Conservation (phyloP, 2,888 invertebrate genomes). For the Lordiphosa fenestrarum region DNA sequence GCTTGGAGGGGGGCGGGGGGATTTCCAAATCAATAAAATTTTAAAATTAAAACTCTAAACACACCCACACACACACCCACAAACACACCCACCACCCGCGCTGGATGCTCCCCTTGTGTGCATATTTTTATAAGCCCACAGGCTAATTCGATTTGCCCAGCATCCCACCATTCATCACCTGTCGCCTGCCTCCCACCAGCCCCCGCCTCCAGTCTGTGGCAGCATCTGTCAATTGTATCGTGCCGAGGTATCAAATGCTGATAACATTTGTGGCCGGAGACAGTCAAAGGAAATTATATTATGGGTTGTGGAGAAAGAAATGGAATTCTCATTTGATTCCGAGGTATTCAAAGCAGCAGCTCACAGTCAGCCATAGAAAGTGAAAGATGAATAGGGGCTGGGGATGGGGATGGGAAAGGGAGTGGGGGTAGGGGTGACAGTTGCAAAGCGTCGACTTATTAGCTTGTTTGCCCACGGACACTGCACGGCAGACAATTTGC, state of each 20-base stretch:
- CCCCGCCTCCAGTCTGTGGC: neutral
- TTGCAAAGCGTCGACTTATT: neutral
- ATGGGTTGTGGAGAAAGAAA: conserved; percentile 7
- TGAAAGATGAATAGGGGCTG: neutral
- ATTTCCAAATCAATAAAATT: conserved; percentile 26
- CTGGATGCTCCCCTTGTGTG: conserved; percentile 4
- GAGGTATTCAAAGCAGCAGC: neutral
- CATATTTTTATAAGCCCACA: conserved; percentile 1
- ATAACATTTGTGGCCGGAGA: conserved; percentile 3
- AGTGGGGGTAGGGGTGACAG: neutral
- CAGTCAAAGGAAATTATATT: conserved; percentile 29
- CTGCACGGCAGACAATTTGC: too few relatives aligned
- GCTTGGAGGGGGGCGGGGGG: too few relatives aligned
- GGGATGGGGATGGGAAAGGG: too few relatives aligned
- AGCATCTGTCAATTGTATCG: neutral
- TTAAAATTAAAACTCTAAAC: conserved; percentile 26
- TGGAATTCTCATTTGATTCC: conserved; percentile 8
- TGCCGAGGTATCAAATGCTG: too few relatives aligned
- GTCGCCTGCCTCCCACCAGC: neutral
- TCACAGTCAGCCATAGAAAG: neutral
- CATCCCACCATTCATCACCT: neutral
- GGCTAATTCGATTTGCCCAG: conserved; percentile 17
- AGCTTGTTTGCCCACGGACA: too few relatives aligned
- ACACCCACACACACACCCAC: too few relatives aligned
- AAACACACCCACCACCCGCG: neutral